phyloP scores from a whole-genome alignment of 2,797 vertebrate genomes.

The Oceanodroma leucorhoa region DNA sequence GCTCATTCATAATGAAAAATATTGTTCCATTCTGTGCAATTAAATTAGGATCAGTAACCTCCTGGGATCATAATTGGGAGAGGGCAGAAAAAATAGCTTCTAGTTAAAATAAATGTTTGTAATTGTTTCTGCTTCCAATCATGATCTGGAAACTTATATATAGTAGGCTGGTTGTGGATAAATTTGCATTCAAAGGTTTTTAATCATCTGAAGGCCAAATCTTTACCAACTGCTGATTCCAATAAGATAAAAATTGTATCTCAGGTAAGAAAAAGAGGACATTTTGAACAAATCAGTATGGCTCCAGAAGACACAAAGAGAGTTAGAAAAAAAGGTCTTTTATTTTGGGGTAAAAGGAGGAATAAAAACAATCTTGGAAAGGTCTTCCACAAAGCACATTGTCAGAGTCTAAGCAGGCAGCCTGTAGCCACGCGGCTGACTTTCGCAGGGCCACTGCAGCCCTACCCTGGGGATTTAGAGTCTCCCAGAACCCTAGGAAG shows the following conservation, averaged over 20 bases:
- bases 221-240: not conserved
- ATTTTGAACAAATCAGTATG: not conserved
- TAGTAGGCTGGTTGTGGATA: not conserved
- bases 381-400: not conserved
- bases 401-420: not conserved
- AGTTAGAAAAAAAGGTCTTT: not conserved
- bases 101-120: not conserved
- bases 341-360: not conserved
- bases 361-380: not conserved
- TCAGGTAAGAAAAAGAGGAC: not conserved
- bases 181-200: not conserved
- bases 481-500: not conserved
- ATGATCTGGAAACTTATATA: not conserved
- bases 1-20: not conserved
- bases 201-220: not conserved
- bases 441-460: not conserved
- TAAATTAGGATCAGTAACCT: not conserved
- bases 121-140: not conserved
- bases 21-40: not conserved
- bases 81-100: not conserved
- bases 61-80: not conserved
- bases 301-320: not conserved
- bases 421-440: accelerated
- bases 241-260: not conserved
- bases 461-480: accelerated